Conservation (phyloP, 2,888 invertebrate genomes). For the Anarsia innoxiella region DNA sequence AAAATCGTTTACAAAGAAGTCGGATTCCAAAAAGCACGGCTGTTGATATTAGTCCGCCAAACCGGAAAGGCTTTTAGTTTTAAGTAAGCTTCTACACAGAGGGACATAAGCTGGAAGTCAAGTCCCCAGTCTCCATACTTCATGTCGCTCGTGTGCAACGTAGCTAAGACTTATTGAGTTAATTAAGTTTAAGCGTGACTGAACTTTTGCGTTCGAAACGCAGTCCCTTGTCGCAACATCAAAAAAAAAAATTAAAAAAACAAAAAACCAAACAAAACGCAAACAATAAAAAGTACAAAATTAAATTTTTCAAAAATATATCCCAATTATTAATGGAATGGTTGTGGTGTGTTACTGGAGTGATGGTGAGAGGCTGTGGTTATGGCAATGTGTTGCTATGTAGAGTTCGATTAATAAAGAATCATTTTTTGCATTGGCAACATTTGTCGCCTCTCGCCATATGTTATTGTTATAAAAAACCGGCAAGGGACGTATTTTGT, state of each 20-base stretch:
- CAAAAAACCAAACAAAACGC: slow-evolving; percentile 21
- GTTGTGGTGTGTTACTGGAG: slow-evolving; percentile 25
- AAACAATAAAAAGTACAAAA: slow-evolving; percentile 15
- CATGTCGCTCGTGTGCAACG: no score
- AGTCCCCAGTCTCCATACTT: no score
- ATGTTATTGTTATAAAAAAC: slow-evolving; percentile 30
- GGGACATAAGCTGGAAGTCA: slow-evolving; percentile 2
- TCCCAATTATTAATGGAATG: slow-evolving; percentile 41
- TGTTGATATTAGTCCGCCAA: no score
- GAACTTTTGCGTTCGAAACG: slow-evolving; percentile 56
- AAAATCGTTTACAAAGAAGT: no score
- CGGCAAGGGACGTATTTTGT: slow-evolving; percentile 40
- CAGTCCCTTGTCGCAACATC: slow-evolving; percentile 38
- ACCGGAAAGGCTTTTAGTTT: no score
- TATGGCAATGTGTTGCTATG: no score
- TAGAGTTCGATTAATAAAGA: no score
- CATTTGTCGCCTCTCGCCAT: no score
- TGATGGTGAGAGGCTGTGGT: background rate
- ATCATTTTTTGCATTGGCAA: no score
- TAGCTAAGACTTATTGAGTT: no score
- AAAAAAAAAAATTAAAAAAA: slow-evolving; percentile 25
- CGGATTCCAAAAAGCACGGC: no score
- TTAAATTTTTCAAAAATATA: slow-evolving; percentile 23
- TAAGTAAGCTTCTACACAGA: no score
- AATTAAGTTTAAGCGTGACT: slow-evolving; percentile 55